These are phyloP conservation scores for Microdon myrmicae DNA, from an alignment of 2,888 invertebrate species.

Conservation along the genomic window DNA sequence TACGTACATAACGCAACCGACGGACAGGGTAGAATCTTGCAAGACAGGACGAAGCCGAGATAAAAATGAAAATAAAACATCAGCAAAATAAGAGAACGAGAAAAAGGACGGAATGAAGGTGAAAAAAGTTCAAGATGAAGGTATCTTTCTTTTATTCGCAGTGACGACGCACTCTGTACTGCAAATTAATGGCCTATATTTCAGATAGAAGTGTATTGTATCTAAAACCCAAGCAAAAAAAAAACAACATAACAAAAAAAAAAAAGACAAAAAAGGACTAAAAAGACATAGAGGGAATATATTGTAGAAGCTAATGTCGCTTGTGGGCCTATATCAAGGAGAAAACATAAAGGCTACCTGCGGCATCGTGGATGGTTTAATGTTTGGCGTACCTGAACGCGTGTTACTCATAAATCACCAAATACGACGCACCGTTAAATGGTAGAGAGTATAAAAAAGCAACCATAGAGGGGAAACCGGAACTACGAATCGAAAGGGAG, in stretches of 20 bases:
- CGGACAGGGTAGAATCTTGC: conserved; percentile 16
- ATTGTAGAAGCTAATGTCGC: conserved; percentile 7
- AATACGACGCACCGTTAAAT: conserved; percentile 43
- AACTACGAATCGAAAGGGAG: conserved; percentile 15
- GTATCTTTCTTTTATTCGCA: conserved; percentile 26
- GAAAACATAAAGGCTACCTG: conserved; percentile 30
- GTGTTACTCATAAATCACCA: conserved; percentile 50
- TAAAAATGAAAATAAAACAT: conserved; percentile 12
- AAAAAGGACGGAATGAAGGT: conserved; percentile 6
- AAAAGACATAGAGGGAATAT: no score
- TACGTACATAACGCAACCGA: conserved; percentile 24
- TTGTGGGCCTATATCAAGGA: conserved; percentile 15
- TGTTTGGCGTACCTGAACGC: conserved; percentile 50
- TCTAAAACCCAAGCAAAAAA: no score
- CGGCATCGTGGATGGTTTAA: conserved; percentile 39
- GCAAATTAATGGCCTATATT: conserved; percentile 46
- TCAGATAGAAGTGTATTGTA: conserved; percentile 30
- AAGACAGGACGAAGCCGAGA: conserved; percentile 22
- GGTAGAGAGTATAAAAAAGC: no score
- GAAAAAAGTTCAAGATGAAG: conserved; percentile 19
- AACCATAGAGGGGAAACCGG: conserved; percentile 13
- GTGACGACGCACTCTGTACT: conserved; percentile 44
- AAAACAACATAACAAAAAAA: conserved; percentile 9
- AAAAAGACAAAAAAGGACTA: no score
- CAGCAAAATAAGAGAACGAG: conserved; percentile 13